A percentile compares a stretch with the other conserved stretches of the same genome.
phyloP scores from a whole-genome alignment of 2,113 vertebrate species.

The Tor tambroides region DNA sequence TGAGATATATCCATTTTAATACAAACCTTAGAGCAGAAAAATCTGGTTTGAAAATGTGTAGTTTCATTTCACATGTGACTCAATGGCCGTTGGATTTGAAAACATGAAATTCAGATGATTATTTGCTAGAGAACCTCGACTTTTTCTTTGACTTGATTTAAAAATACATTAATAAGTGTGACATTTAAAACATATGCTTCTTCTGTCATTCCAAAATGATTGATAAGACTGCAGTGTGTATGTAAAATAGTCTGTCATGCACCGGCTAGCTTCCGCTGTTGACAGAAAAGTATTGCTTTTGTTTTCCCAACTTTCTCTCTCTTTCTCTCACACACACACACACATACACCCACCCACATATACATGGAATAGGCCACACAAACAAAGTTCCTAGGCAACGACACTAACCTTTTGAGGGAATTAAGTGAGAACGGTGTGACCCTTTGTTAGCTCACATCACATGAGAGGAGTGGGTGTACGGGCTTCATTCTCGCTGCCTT shows the following conservation, averaged over 20 bases:
- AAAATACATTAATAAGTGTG: not conserved
- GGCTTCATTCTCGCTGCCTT: constrained; percentile 22
- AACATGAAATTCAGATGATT: not conserved
- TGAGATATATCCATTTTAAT: not conserved
- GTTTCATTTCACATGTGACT: not conserved
- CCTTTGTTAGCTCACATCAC: constrained; percentile 66
- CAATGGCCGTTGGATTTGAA: no score
- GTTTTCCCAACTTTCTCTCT: constrained; percentile 8
- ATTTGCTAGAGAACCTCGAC: not conserved
- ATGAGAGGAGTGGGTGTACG: constrained; percentile 55
- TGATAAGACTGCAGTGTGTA: not conserved
- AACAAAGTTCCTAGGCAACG: constrained; percentile 68
- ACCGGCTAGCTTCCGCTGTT: not conserved
- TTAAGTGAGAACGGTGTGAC: constrained; percentile 68
- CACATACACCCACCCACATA: not conserved
- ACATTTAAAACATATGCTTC: not conserved
- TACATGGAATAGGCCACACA: constrained; percentile 51
- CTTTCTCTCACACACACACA: not conserved
- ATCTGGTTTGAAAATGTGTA: not conserved
- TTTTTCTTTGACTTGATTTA: no score
- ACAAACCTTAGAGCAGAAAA: not conserved
- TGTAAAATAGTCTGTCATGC: not conserved
- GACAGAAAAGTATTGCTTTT: not conserved
- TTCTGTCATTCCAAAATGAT: not conserved
- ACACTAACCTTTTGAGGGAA: constrained; percentile 72